phyloP scores from a whole-genome alignment of 2,797 vertebrate genomes.

The Pangasius larnaudii region DNA sequence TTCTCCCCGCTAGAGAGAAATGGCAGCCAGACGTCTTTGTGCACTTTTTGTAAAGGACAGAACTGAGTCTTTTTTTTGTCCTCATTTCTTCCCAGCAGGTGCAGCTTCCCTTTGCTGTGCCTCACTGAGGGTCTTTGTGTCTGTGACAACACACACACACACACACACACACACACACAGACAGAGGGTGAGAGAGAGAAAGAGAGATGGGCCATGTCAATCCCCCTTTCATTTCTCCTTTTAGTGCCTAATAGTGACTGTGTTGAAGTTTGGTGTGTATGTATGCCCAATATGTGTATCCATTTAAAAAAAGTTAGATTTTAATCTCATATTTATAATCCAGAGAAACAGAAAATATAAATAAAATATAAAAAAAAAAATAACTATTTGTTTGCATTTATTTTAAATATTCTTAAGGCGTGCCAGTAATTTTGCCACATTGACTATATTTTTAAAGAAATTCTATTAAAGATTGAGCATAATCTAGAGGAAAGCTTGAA shows the following conservation, averaged over 20 bases:
- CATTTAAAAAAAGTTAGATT: background rate
- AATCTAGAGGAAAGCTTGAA: background rate
- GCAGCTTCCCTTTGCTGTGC: background rate
- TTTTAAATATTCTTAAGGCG: background rate
- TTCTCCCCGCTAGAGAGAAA: background rate
- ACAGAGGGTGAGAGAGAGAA: background rate
- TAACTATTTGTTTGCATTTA: background rate
- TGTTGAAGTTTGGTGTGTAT: background rate
- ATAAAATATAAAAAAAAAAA: too few species aligned
- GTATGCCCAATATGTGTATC: background rate
- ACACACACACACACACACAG: background rate
- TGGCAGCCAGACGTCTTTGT: background rate
- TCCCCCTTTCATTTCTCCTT: background rate
- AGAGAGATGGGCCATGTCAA: background rate
- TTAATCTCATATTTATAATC: background rate
- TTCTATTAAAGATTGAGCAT: background rate
- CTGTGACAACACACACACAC: slow-evolving; percentile 13
- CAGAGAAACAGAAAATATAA: background rate
- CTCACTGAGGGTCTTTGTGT: slow-evolving; percentile 17
- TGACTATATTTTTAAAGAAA: background rate
- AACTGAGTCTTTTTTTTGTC: background rate
- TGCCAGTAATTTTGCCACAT: background rate
- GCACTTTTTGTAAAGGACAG: background rate
- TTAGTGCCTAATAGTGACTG: background rate
- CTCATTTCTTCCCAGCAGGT: background rate